phyloP scores from a whole-genome alignment of 2,888 invertebrate genomes.

The Rhimphoctona megacephalus region DNA sequence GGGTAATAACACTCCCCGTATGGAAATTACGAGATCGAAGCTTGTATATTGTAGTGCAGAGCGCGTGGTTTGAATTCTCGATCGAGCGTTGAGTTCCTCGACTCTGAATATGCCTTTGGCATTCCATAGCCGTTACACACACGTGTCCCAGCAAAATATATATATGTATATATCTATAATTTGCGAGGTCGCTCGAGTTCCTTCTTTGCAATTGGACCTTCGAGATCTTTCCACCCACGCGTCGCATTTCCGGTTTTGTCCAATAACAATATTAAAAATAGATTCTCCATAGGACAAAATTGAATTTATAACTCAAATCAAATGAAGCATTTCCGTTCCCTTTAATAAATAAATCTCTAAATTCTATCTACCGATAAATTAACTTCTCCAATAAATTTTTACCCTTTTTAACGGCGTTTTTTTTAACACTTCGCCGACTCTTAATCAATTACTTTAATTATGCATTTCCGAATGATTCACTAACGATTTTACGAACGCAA shows the following conservation, averaged over 20 bases:
- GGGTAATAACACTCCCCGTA: conserved; percentile 72
- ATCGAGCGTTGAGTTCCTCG: conserved; percentile 60
- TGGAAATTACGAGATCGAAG: conserved; percentile 63
- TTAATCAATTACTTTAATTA: not conserved
- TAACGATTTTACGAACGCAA: not conserved
- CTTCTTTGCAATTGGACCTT: conserved; percentile 14
- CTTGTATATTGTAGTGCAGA: conserved; percentile 27
- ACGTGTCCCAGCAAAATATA: conserved; percentile 27
- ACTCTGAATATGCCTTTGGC: conserved; percentile 59
- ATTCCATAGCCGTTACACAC: conserved; percentile 65
- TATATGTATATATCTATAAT: conserved; percentile 10
- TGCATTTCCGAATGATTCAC: not conserved
- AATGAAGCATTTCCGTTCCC: not conserved
- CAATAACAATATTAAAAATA: conserved; percentile 13
- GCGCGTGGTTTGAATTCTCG: conserved; percentile 67
- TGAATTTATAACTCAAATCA: not conserved
- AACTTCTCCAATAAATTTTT: not conserved
- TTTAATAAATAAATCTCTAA: not conserved
- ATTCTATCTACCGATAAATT: not conserved
- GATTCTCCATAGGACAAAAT: not conserved
- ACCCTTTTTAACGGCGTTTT: not conserved
- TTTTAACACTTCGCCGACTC: not conserved
- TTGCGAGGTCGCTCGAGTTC: conserved; percentile 43
- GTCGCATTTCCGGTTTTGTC: conserved; percentile 41
- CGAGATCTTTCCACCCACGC: conserved; percentile 32